These are phyloP conservation scores for Cyanoderma ruficeps DNA, from an alignment of 2,113 vertebrate genomes.

Conservation along the genomic window DNA sequence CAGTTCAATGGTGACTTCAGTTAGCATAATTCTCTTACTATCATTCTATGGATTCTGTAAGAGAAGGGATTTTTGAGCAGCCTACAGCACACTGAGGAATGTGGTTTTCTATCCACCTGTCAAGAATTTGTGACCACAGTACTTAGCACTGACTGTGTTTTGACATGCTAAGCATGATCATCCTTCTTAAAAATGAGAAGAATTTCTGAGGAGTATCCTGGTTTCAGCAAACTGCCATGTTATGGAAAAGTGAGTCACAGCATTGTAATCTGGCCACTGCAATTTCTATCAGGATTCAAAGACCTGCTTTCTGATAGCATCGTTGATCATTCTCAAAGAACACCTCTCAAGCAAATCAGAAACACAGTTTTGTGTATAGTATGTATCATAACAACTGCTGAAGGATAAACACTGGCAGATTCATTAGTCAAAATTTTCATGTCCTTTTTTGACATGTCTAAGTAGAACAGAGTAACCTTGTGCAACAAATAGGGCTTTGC, in stretches of 20 bases:
- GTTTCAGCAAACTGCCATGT: background rate
- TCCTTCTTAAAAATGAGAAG: background rate
- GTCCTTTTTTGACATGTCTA: background rate
- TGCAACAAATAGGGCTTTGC: background rate
- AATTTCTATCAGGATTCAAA: background rate
- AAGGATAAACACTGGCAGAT: background rate
- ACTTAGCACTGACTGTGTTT: conserved; percentile 43
- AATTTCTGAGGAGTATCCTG: background rate
- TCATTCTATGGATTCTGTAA: background rate
- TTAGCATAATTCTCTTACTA: background rate
- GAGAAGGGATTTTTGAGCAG: background rate
- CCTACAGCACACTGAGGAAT: background rate
- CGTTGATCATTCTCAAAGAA: background rate
- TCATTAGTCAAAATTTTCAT: background rate
- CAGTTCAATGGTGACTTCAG: background rate
- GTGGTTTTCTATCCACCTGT: conserved; percentile 1
- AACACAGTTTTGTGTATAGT: background rate
- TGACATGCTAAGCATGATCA: background rate
- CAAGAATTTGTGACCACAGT: conserved; percentile 5
- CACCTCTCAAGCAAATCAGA: background rate
- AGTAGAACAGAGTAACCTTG: background rate
- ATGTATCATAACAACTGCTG: background rate
- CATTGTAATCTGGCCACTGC: background rate
- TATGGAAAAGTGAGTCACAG: background rate
- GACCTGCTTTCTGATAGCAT: background rate